Base-by-base conservation (phyloP, 2,797 vertebrate genomes). In the Bufotes viridis region DNA sequence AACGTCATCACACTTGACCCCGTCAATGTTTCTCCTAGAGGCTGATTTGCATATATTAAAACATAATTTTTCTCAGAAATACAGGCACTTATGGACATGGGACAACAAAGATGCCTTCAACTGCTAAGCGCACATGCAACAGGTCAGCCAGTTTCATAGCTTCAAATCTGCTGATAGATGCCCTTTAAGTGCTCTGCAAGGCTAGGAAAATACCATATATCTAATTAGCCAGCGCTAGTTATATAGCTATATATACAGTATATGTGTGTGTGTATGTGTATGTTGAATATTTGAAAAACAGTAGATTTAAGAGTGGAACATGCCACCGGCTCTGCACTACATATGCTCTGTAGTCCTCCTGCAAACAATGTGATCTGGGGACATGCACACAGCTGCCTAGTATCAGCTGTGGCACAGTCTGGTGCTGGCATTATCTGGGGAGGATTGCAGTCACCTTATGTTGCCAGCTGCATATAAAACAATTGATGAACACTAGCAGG, bases 331-430 rank as follows among this genome's bases (percentile, higher is more conserved):
- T 26, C 26, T 6, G 61, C 29, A 20, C 70, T 49, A 42, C 34
- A 42, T 74, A 74, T 74, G 70, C 29, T 49, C 70, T 72, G 2
- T 74, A 74, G 34, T 49, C 34, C 70, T 74, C 70, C 29, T 72
- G 69, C 8, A 72, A 72, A 18, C 29, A 34, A 29, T 49, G 70
- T 74, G 34, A 74, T 74, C 70, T 49, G 10, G 34, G 70, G 70
- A 74, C 70, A 49, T 49, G n/a, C 65, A 69, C 65, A 42, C 70
- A 74, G 70, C 70, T 74, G 70, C 29, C 70, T 74, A 20, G 70
- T 74, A 18, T 74, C 70, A 74, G 70, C 70, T 74, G 70, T 34
- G 6, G 70, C 70, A 22, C 70, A 18, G 70, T 74, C 70, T 74
- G 70, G 29, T 74, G 34, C 34, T 49, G 70, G 18, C 70, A 74